Percentiles rank a stretch among this genome's conserved stretches.
These are phyloP conservation scores for Alsophila aescularia DNA, from an alignment of 2,888 invertebrate genomes.

Conservation along the genomic window DNA sequence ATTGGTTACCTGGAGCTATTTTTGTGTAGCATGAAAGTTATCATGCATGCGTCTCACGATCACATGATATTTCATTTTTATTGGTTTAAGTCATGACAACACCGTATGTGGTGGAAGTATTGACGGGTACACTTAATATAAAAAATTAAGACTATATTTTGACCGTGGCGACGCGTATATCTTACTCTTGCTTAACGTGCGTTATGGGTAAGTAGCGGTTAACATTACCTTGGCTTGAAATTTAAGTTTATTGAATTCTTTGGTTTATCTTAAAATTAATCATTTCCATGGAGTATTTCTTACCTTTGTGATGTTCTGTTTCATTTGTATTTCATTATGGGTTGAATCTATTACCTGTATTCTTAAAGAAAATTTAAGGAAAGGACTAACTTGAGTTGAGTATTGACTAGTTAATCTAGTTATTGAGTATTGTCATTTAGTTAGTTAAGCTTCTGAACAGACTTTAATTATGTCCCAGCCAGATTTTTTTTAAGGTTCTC, in stretches of 20 bases:
- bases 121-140: slow-evolving; percentile 69
- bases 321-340: too few relatives aligned
- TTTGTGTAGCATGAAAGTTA: slow-evolving; percentile 63
- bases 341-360: too few relatives aligned
- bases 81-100: slow-evolving; percentile 80
- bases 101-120: slow-evolving; percentile 73
- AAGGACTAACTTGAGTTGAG: too few relatives aligned
- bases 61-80: slow-evolving; percentile 79
- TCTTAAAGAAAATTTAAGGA: too few relatives aligned
- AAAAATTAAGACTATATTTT: slow-evolving; percentile 73
- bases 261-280: slow-evolving; percentile 18
- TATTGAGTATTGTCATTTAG: too few relatives aligned
- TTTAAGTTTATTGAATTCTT: slow-evolving; percentile 46
- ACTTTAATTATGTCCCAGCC: too few relatives aligned
- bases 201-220: slow-evolving; percentile 62
- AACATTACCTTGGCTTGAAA: slow-evolving; percentile 47
- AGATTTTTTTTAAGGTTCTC: too few relatives aligned
- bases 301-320: background rate
- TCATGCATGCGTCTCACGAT: slow-evolving; percentile 70
- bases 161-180: slow-evolving; percentile 61
- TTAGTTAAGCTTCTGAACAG: too few relatives aligned
- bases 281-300: background rate
- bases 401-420: too few relatives aligned
- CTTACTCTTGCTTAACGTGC: slow-evolving; percentile 51
- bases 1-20: slow-evolving; percentile 67